Conservation (phyloP, 2,113 vertebrate species). For the Ovis aries region DNA sequence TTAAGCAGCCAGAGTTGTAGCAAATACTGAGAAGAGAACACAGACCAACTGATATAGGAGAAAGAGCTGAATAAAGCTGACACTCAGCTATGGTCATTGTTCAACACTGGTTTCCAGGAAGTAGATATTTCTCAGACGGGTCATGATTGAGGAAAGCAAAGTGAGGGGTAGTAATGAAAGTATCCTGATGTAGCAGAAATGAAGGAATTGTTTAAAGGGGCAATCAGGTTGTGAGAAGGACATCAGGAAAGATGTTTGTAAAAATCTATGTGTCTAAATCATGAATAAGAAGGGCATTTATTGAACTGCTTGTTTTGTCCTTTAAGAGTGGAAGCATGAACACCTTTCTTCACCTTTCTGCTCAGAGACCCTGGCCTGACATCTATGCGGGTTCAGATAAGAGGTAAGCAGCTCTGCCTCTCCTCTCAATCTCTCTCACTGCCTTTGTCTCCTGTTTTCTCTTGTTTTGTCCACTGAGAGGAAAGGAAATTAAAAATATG, state of each 20-base stretch:
- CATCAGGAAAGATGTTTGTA: neutral
- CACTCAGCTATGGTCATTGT: neutral
- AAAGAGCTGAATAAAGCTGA: neutral
- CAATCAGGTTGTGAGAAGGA: neutral
- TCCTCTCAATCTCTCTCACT: fast-evolving
- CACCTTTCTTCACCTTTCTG: neutral
- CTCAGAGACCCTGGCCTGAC: neutral
- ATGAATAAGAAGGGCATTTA: neutral
- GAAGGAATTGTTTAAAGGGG: neutral
- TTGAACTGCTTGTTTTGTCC: neutral
- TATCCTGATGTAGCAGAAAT: neutral
- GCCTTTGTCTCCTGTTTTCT: neutral
- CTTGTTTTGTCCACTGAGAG: neutral
- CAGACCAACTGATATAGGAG: neutral
- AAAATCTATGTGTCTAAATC: neutral
- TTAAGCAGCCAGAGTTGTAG: neutral
- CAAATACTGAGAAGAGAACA: neutral
- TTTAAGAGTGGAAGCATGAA: neutral
- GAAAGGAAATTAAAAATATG: neutral
- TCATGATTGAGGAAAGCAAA: neutral
- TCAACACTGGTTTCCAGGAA: neutral
- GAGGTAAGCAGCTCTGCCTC: neutral
- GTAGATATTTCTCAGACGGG: neutral
- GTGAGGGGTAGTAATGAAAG: too few species aligned
- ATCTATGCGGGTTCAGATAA: neutral